Evolutionary conservation across 92 coral and sea anemone genomes (phyloP).

Genomic region (Umimayanthus chanpuru): DNA sequence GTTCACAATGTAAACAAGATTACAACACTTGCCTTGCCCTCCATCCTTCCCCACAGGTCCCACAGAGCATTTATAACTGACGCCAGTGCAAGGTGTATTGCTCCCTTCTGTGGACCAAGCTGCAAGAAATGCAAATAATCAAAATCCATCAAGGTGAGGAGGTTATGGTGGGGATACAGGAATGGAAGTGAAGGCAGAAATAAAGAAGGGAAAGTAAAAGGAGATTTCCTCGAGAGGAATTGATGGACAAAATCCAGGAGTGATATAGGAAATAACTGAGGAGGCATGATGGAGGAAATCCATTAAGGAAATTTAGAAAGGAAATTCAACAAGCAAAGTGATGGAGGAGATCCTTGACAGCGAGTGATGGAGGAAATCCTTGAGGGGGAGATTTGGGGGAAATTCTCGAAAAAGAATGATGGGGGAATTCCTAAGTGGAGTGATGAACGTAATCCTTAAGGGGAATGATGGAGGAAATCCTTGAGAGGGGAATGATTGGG

Average conservation of each 20-base stretch:
- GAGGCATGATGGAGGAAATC: not conserved
- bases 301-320: not conserved
- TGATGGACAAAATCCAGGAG: not conserved
- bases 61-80: conserved; percentile 92
- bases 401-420: not conserved
- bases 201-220: not conserved
- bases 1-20: not conserved
- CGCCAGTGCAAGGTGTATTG: conserved; percentile 88
- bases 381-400: not conserved
- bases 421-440: not conserved
- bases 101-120: conserved; percentile 99
- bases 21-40: conserved; percentile 69
- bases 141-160: not conserved
- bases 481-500: not conserved
- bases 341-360: not conserved
- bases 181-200: not conserved
- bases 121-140: conserved; percentile 18
- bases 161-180: not conserved
- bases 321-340: not conserved
- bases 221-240: not conserved
- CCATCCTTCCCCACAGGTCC: conserved; percentile 98
- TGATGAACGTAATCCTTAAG: not conserved
- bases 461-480: not conserved
- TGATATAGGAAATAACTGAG: not conserved
- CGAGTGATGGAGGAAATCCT: not conserved